Conservation (phyloP, 2,113 vertebrate genomes). For the Oostethus manadensis region DNA sequence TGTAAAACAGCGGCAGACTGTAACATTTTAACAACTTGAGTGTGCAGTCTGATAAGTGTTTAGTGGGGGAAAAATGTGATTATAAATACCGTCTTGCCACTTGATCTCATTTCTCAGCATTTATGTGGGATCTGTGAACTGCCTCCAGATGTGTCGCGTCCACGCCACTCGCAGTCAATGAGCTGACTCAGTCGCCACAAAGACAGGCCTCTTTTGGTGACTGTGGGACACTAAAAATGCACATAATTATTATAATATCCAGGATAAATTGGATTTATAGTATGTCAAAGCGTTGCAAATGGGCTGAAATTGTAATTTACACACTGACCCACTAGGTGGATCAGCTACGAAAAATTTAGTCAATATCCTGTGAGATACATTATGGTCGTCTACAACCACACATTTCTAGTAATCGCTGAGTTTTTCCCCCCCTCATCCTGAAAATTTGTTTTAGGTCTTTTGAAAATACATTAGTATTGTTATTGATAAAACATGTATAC, state of each 20-base stretch:
- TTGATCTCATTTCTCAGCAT: constrained; percentile 58
- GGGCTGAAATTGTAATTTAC: too few species aligned
- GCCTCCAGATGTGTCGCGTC: constrained; percentile 62
- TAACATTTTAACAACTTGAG: constrained; percentile 57
- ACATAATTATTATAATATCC: not conserved
- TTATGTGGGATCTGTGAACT: constrained; percentile 45
- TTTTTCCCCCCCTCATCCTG: too few species aligned
- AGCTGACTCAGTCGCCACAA: constrained; percentile 57
- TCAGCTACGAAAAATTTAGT: too few species aligned
- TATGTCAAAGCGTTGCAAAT: too few species aligned
- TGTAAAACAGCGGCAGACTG: constrained; percentile 34
- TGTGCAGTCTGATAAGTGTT: constrained; percentile 60
- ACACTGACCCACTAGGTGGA: too few species aligned
- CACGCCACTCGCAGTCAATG: constrained; percentile 23
- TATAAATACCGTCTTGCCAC: constrained; percentile 63
- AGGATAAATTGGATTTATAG: too few species aligned
- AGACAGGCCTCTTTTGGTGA: not conserved
- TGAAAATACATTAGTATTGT: too few species aligned
- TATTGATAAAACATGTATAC: too few species aligned
- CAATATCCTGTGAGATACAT: too few species aligned
- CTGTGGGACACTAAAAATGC: not conserved
- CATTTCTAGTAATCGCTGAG: too few species aligned
- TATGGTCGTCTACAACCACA: too few species aligned
- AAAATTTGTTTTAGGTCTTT: too few species aligned
- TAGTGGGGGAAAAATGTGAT: constrained; percentile 49